Evolutionary conservation across 2,113 vertebrate species (phyloP).

Genomic region (Petaurus breviceps): DNA sequence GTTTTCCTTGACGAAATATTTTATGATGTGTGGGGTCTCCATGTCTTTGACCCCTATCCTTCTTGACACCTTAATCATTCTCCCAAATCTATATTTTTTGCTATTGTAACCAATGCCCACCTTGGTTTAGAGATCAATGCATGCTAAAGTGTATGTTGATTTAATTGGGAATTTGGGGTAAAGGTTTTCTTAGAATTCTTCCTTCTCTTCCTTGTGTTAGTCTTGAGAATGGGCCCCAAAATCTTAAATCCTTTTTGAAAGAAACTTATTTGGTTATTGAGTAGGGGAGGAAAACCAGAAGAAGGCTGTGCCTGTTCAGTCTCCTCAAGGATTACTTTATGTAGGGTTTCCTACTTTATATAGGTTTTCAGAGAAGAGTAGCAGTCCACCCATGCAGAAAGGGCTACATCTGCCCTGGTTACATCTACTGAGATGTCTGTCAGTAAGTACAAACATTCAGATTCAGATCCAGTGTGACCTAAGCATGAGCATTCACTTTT

Average conservation of each 20-base stretch:
- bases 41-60: neutral
- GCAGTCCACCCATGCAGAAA: neutral
- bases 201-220: neutral
- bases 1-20: neutral
- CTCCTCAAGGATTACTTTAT: neutral
- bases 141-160: neutral
- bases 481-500: neutral
- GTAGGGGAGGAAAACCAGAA: neutral
- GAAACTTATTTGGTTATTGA: neutral
- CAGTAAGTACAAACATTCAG: neutral
- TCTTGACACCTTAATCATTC: neutral
- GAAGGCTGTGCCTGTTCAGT: neutral
- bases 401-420: neutral
- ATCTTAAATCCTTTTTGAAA: neutral
- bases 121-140: too few relatives aligned
- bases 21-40: neutral
- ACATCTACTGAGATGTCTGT: neutral
- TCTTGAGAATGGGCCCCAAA: neutral
- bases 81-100: neutral
- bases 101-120: neutral
- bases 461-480: neutral
- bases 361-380: neutral
- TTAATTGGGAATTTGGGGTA: neutral
- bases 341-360: neutral
- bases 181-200: neutral